A percentile compares a stretch with the other conserved stretches of the same genome.
Evolutionary conservation across 2,888 invertebrate species (phyloP).

Genomic region (Tachina grossa): DNA sequence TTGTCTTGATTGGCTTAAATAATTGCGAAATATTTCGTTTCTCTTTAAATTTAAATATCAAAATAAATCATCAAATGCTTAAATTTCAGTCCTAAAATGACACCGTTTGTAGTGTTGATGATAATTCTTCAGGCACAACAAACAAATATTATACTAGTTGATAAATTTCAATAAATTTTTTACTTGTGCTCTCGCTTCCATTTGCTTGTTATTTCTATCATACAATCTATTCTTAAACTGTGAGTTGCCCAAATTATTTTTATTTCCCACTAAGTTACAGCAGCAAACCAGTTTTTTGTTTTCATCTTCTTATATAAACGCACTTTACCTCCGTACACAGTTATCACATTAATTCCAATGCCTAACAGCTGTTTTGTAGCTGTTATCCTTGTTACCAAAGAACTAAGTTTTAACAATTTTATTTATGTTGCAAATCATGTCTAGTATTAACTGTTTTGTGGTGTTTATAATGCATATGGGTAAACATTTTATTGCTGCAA

Average conservation of each 20-base stretch:
- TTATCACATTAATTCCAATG: slow-evolving; percentile 55
- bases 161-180: too few relatives aligned
- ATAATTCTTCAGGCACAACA: too few relatives aligned
- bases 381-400: slow-evolving; percentile 49
- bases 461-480: slow-evolving; percentile 71
- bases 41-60: too few relatives aligned
- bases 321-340: slow-evolving; percentile 29
- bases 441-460: slow-evolving; percentile 69
- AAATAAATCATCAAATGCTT: too few relatives aligned
- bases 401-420: slow-evolving; percentile 63
- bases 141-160: too few relatives aligned
- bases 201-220: neutral
- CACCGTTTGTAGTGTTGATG: too few relatives aligned
- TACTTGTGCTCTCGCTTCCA: neutral
- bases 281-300: neutral
- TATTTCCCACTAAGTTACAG: neutral
- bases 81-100: too few relatives aligned
- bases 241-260: neutral
- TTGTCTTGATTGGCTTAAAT: too few relatives aligned
- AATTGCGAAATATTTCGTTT: too few relatives aligned
- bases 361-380: slow-evolving; percentile 65
- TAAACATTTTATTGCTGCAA: slow-evolving; percentile 69
- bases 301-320: neutral
- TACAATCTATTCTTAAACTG: neutral
- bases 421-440: slow-evolving; percentile 71